Percentiles rank a stretch among this genome's conserved stretches.
Conservation (phyloP, 37 sponge, comb jelly and placozoan genomes). For the Geodia barretti region DNA sequence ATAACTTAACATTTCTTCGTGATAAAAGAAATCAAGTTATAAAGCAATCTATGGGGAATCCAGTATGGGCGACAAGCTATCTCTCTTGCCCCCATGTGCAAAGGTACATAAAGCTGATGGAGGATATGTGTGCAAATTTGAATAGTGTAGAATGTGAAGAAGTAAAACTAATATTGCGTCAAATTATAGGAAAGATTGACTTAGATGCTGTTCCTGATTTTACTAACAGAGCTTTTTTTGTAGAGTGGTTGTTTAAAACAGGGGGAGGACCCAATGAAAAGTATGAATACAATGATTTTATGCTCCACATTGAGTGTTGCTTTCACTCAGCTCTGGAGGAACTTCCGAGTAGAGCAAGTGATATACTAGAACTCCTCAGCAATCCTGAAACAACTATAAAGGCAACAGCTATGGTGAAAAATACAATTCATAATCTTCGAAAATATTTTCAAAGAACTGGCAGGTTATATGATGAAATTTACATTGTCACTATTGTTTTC, state of each 20-base stretch:
- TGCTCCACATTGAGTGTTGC: too few relatives aligned
- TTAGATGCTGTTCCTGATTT: neutral
- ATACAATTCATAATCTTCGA: neutral
- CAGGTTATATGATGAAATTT: neutral
- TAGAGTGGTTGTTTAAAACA: neutral
- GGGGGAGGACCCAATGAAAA: too few relatives aligned
- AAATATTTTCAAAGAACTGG: neutral
- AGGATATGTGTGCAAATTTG: neutral
- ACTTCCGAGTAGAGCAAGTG: too few relatives aligned
- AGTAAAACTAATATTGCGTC: neutral
- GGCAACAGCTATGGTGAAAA: neutral
- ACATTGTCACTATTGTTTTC: neutral
- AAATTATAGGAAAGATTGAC: neutral
- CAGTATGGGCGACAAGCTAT: neutral
- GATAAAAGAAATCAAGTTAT: neutral
- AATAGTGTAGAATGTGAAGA: neutral
- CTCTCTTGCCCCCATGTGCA: neutral
- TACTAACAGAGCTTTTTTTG: neutral
- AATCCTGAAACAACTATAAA: neutral
- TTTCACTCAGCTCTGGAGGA: too few relatives aligned
- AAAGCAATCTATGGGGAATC: neutral
- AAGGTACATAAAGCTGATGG: neutral
- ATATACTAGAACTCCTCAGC: too few relatives aligned
- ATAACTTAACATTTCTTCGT: neutral
- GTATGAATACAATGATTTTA: too few relatives aligned